These are phyloP conservation scores for Barbus barbus DNA, from an alignment of 2,113 vertebrate species.

Conservation along the genomic window DNA sequence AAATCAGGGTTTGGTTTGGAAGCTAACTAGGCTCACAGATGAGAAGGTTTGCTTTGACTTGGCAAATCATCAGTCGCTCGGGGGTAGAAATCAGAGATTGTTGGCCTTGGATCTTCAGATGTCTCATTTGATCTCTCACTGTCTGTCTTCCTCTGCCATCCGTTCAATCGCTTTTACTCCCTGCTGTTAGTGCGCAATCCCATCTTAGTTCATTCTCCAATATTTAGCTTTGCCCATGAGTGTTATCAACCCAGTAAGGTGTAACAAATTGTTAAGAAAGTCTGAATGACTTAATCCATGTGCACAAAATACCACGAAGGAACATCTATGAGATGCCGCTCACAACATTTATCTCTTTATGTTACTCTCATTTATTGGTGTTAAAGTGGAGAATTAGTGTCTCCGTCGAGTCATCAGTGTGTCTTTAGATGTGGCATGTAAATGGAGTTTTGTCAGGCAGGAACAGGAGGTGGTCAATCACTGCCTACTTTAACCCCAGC, in stretches of 20 bases:
- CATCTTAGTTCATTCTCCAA: neutral
- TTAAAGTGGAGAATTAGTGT: too few species aligned
- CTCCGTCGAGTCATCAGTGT: too few species aligned
- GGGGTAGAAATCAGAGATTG: constrained; percentile 55
- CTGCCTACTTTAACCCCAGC: constrained; percentile 54
- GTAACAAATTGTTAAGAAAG: neutral
- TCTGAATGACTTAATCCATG: too few species aligned
- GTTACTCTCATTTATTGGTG: too few species aligned
- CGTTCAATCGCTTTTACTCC: constrained; percentile 27
- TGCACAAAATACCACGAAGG: too few species aligned
- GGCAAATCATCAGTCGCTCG: constrained; percentile 52
- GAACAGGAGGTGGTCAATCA: constrained; percentile 59
- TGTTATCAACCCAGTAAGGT: neutral
- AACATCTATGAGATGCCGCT: too few species aligned
- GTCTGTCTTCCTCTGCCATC: constrained; percentile 37
- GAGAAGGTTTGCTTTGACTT: constrained; percentile 56
- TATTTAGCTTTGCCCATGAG: neutral
- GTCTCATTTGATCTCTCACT: constrained; percentile 54
- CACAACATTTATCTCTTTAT: too few species aligned
- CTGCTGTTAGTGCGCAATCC: constrained; percentile 20
- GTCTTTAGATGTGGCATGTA: constrained; percentile 34
- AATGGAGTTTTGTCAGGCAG: constrained; percentile 53
- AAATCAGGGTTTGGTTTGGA: constrained; percentile 49
- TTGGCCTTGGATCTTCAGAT: constrained; percentile 53
- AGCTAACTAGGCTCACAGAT: constrained; percentile 45